Evolutionary conservation across 2,113 vertebrate genomes (phyloP).

Genomic region (Paratilapia polleni): DNA sequence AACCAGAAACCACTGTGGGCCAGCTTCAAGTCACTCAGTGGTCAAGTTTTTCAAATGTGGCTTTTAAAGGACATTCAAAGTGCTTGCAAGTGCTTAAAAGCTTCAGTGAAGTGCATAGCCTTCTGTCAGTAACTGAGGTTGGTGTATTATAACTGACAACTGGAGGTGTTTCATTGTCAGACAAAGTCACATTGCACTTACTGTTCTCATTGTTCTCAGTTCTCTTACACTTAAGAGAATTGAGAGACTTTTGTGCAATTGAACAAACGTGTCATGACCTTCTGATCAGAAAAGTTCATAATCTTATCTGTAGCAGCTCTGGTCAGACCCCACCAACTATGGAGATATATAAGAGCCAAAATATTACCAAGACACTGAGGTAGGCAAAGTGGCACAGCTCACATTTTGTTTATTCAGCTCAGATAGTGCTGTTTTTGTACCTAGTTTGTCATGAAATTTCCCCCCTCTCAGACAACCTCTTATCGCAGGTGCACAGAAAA

Average conservation of each 20-base stretch:
- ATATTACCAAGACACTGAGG: not conserved
- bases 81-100: slow-evolving; percentile 27
- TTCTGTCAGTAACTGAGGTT: slow-evolving; percentile 6
- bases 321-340: not conserved
- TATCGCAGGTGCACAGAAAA: slow-evolving; percentile 29
- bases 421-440: slow-evolving; percentile 10
- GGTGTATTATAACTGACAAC: not conserved
- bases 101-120: not conserved
- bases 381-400: not conserved
- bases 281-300: not conserved
- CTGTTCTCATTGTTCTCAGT: not conserved
- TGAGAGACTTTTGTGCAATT: not conserved
- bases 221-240: not conserved
- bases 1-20: not conserved
- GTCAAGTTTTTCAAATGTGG: slow-evolving; percentile 11
- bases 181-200: too few species aligned
- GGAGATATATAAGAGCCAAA: not conserved
- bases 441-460: slow-evolving; percentile 7
- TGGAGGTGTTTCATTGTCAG: too few species aligned
- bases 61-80: slow-evolving; percentile 6
- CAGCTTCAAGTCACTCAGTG: not conserved
- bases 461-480: slow-evolving; percentile 12
- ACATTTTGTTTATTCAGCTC: slow-evolving; percentile 33
- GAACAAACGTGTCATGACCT: not conserved
- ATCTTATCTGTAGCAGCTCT: not conserved